These are phyloP conservation scores for Neuroscelio doddi DNA, from an alignment of 2,888 invertebrate species.

Conservation along the genomic window DNA sequence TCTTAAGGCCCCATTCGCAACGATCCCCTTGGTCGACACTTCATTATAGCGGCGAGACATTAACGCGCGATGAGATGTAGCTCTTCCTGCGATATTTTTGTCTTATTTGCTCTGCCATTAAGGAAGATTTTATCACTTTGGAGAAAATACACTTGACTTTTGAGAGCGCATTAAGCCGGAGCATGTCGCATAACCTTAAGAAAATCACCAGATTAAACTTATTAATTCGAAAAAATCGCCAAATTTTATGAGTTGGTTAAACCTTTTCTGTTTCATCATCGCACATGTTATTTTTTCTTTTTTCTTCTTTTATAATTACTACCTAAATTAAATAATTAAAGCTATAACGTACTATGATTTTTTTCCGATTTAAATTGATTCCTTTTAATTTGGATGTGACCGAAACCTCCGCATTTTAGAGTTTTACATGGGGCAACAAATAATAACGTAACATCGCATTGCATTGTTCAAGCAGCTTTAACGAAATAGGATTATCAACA, in stretches of 20 bases:
- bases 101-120: slow-evolving; percentile 7
- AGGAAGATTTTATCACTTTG: slow-evolving; percentile 4
- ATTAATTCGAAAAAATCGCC: background rate
- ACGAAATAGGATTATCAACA: background rate
- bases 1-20: background rate
- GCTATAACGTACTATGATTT: too few relatives aligned
- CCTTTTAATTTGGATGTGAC: background rate
- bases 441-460: background rate
- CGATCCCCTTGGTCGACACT: background rate
- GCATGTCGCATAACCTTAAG: background rate
- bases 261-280: background rate
- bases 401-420: too few relatives aligned
- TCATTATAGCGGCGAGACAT: slow-evolving; percentile 5
- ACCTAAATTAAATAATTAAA: too few relatives aligned
- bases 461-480: background rate
- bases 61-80: slow-evolving; percentile 3
- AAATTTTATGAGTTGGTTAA: background rate
- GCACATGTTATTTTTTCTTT: background rate
- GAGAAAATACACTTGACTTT: slow-evolving; percentile 4
- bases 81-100: slow-evolving; percentile 4
- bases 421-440: background rate
- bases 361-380: too few relatives aligned
- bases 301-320: too few relatives aligned
- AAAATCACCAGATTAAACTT: slow-evolving; percentile 1
- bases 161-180: background rate